Conservation (phyloP, 2,113 vertebrate species). For the Bubo bubo region DNA sequence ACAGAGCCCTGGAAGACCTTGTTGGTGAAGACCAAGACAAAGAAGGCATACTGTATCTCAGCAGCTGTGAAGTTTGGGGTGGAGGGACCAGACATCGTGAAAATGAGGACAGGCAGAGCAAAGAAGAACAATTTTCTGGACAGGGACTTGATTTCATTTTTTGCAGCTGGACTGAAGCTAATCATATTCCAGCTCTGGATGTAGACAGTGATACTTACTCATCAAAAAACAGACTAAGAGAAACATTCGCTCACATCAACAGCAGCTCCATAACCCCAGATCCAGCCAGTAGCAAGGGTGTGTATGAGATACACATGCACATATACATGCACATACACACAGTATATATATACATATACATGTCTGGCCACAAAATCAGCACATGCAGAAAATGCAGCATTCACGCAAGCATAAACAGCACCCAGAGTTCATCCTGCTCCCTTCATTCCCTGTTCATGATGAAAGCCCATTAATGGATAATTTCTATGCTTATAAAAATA, state of each 20-base stretch:
- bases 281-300: background rate
- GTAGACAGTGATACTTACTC: background rate
- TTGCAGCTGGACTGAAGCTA: background rate
- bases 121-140: background rate
- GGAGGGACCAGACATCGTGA: background rate
- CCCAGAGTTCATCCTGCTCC: background rate
- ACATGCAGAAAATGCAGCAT: background rate
- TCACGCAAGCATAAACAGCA: background rate
- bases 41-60: background rate
- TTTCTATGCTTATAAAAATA: background rate
- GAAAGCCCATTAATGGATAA: background rate
- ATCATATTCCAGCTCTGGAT: background rate
- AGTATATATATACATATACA: background rate
- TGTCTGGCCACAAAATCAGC: background rate
- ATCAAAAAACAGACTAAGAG: background rate
- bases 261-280: background rate
- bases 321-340: background rate
- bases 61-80: background rate
- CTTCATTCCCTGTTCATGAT: background rate
- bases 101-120: background rate
- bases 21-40: background rate
- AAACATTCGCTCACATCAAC: background rate
- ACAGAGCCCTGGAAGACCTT: background rate
- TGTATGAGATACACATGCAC: too few relatives aligned
- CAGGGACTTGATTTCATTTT: background rate